Base-by-base conservation (phyloP, 2,113 vertebrate genomes). In the Aythya baeri region DNA sequence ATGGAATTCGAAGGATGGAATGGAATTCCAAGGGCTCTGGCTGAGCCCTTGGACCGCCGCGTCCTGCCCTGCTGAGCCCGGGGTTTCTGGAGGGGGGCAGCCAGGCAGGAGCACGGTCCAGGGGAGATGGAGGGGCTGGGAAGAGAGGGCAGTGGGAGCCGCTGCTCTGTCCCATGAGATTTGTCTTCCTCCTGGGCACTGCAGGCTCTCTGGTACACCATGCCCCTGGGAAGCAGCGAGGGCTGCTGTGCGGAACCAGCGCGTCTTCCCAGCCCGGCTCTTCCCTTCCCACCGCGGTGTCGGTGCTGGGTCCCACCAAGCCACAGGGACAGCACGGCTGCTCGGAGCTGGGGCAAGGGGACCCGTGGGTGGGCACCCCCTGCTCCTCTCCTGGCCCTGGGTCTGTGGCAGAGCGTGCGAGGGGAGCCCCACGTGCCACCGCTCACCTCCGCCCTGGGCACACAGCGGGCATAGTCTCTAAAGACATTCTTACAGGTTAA, bases 401-500 rank as follows among this genome's bases (percentile, higher is more conserved):
- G 22, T 46, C 49, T 26, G 46, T n/a, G 78, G 72, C 61, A 80
- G 29, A 49, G 50, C 0, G 5, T 44, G 90, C 83, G 52, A 36
- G 68, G 66, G 90, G 38, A 84, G 67, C 74, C 78, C 94, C 58
- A 1, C 4, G 92, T 86, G 93, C 93, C 79, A 67, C 63, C 1
- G 0, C 18, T 88, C 74, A 66, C 86, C 88, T 92, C 70, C 3
- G 26, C 72, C 94, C 66, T 0, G 27, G 87, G 83, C 83, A 62
- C 86, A 21, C 1, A 1, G 90, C 7, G 8, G 87, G 66, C 49
- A 16, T 21, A 41, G 80, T 86, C 87, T 94, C 86, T 93, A 54
- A 80, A 93, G 84, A 95, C 91, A 92, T 83, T 49, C 86, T 94
- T 95, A 95, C 82, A 62, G 92, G 87, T 95, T 95, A 96, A 95